Base-by-base conservation (phyloP, 2,113 vertebrate genomes). In the Scartelaos histophorus region DNA sequence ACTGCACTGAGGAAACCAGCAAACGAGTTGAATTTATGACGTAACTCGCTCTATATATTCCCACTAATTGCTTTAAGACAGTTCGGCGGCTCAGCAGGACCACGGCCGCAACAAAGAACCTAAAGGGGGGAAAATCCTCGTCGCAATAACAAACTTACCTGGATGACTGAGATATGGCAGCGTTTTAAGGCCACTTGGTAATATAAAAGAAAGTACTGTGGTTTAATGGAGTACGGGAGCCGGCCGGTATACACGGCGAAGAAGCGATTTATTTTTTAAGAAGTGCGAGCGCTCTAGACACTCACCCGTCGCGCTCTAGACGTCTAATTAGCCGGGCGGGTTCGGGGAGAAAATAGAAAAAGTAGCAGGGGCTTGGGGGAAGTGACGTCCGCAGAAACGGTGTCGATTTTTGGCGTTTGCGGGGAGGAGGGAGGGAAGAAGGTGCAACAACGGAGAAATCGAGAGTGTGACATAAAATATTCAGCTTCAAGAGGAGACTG, bases 391-490 rank as follows among this genome's bases (percentile, higher is more conserved):
- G 60, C 61, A 76, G 25, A 60, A 76, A 35, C 75, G 71, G 56
- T 80, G 57, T 49, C 24, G 43, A 69, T n/a, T 57, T 70, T 46
- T 70, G 45, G 47, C 35, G 69, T 80, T 76, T 56, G 47, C 29
- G 2, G 29, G n/a, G 17, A 9, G 66, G 76, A 73, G 51, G 62
- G 62, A 61, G 58, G 21, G n/a, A 15, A 9, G 66, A 74, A 73
- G 51, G 62, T 67, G 81, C 80, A 87, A 86, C 83, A 82, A 58
- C 79, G 80, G 79, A 87, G 71, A 86, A 87, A 87, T 91, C 84
- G 84, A 34, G 82, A 88, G 87, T 82, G 86, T 82, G 84, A 88
- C 89, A 90, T 91, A 75, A 91, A 90, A 91, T 89, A 91, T 91
- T 91, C 81, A 90, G 74, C 82, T 85, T 85, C 82, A 81, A n/a